phyloP scores from a whole-genome alignment of 2,888 invertebrate genomes.

The Patella ulyssiponensis region DNA sequence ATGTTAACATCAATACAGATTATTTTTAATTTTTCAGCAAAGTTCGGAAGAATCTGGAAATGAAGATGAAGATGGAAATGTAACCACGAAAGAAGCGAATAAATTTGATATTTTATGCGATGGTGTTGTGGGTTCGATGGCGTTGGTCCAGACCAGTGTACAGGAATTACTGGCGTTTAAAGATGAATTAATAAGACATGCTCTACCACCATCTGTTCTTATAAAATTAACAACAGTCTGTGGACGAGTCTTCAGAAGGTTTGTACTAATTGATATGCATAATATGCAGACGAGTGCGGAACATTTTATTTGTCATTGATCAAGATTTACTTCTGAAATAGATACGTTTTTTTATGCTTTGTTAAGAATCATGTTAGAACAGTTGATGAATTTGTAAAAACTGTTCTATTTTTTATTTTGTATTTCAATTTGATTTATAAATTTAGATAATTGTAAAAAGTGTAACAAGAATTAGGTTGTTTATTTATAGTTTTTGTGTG shows the following conservation, averaged over 20 bases:
- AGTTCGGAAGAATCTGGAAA: constrained; percentile 41
- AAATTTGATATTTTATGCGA: constrained; percentile 71
- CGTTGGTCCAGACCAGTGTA: constrained; percentile 66
- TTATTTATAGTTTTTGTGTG: too few species aligned
- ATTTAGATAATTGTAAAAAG: not conserved
- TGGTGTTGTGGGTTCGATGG: constrained; percentile 65
- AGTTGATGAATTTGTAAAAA: too few species aligned
- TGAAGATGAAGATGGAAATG: constrained; percentile 55
- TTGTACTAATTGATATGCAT: not conserved
- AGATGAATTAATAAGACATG: constrained; percentile 68
- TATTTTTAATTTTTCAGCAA: constrained; percentile 15
- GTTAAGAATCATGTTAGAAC: too few species aligned
- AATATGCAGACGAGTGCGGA: too few species aligned
- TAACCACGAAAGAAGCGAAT: constrained; percentile 59
- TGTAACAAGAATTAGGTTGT: not conserved
- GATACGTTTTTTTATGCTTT: too few species aligned
- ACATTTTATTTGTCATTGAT: too few species aligned
- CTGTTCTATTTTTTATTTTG: too few species aligned
- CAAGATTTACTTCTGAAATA: too few species aligned
- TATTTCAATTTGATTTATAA: not conserved
- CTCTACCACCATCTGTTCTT: constrained; percentile 67
- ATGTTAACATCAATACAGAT: not conserved
- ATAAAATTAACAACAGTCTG: constrained; percentile 64
- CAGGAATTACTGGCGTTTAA: constrained; percentile 69
- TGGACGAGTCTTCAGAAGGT: constrained; percentile 69